Conservation (phyloP, 1,140 invertebrate species). For the Cyrtorhinus lividipennis region DNA sequence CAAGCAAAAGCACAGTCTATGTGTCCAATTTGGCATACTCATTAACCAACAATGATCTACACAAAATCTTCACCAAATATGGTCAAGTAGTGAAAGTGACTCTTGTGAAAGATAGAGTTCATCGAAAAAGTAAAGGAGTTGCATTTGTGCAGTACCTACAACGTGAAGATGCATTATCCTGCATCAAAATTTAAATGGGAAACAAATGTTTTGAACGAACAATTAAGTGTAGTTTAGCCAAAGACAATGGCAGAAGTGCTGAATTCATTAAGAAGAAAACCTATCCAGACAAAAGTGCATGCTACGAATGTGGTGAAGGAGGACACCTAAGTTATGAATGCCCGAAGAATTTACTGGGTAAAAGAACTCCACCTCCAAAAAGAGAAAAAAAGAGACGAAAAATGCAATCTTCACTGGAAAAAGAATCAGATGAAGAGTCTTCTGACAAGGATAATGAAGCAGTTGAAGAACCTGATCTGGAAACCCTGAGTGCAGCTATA, state of each 20-base stretch:
- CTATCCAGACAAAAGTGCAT: conserved; percentile 59
- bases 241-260: conserved; percentile 58
- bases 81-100: conserved; percentile 68
- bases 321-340: conserved; percentile 68
- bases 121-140: conserved; percentile 54
- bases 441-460: conserved; percentile 26
- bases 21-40: conserved; percentile 62
- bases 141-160: conserved; percentile 60
- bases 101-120: conserved; percentile 49
- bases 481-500: conserved; percentile 55
- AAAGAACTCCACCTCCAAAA: conserved; percentile 53
- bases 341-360: conserved; percentile 53
- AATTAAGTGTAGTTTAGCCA: conserved; percentile 57
- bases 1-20: conserved; percentile 65
- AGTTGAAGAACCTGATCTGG: conserved; percentile 32
- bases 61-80: conserved; percentile 57
- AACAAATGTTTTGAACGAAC: conserved; percentile 61
- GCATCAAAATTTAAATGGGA: conserved; percentile 44
- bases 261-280: conserved; percentile 56
- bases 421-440: conserved; percentile 20
- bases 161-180: conserved; percentile 46
- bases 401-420: conserved; percentile 4
- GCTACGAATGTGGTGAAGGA: conserved; percentile 65
- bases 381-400: conserved; percentile 41
- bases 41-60: conserved; percentile 67